phyloP scores from a whole-genome alignment of 2,797 vertebrate genomes.

The Streptopelia turtur region DNA sequence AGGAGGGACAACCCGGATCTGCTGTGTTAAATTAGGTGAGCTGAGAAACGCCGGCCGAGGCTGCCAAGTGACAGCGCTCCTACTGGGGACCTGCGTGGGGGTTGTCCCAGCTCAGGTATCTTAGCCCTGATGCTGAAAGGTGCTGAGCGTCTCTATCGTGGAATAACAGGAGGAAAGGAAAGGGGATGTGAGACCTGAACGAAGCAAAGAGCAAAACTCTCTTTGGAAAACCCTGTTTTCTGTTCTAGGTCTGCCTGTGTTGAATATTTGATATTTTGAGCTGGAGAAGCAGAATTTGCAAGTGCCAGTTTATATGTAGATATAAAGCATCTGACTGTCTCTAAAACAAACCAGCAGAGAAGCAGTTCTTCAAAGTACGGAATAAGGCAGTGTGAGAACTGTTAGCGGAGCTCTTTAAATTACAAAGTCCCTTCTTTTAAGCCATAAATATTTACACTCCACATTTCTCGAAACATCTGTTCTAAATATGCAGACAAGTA shows the following conservation, averaged over 20 bases:
- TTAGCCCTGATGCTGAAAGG: neutral
- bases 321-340: neutral
- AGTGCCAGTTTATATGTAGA: neutral
- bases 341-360: neutral
- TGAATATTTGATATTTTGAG: neutral
- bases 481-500: neutral
- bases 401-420: neutral
- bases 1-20: accelerated
- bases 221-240: neutral
- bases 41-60: neutral
- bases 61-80: neutral
- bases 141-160: accelerated
- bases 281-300: neutral
- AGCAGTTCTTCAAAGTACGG: neutral
- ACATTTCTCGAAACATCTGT: neutral
- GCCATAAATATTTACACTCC: constrained; percentile 57
- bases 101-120: accelerated
- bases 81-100: accelerated
- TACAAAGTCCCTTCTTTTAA: constrained; percentile 15
- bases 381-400: neutral
- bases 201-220: neutral
- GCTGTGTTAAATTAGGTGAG: neutral
- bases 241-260: neutral
- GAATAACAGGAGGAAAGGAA: neutral
- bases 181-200: neutral